Conservation (phyloP, 1,140 invertebrate species). For the Zaprionus africanus region DNA sequence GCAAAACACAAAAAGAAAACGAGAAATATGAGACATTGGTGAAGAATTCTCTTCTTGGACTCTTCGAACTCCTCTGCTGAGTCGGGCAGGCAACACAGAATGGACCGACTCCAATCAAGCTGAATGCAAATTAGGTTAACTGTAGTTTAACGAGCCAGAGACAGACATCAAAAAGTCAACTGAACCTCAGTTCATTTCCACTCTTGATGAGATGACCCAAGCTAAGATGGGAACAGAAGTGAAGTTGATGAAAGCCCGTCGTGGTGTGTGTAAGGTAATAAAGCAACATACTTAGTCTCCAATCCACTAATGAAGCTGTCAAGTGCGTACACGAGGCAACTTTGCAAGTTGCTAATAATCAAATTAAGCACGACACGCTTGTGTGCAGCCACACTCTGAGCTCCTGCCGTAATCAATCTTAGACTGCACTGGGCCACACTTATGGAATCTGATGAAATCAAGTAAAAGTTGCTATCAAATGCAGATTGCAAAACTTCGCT, state of each 20-base stretch:
- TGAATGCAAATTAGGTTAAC: constrained; percentile 72
- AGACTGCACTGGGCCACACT: constrained; percentile 5
- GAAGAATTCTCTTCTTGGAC: constrained; percentile 31
- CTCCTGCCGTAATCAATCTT: not conserved
- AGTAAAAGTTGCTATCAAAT: constrained; percentile 5
- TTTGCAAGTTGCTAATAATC: constrained; percentile 39
- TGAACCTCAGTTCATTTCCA: constrained; percentile 1
- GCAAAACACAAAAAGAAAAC: constrained; percentile 14
- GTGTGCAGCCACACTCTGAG: not conserved
- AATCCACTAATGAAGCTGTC: constrained; percentile 48
- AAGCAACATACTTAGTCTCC: constrained; percentile 24
- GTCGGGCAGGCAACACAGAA: constrained; percentile 36
- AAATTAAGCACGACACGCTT: constrained; percentile 28
- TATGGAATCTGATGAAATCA: not conserved
- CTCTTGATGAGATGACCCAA: constrained; percentile 7
- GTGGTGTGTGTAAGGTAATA: constrained; percentile 21
- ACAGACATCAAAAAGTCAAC: constrained; percentile 49
- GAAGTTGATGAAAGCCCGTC: constrained; percentile 47
- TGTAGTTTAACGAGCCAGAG: constrained; percentile 63
- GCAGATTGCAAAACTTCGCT: constrained; percentile 9
- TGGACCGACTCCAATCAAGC: constrained; percentile 54
- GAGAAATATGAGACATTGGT: constrained; percentile 21
- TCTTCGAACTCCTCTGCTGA: constrained; percentile 8
- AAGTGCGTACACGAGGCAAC: constrained; percentile 20
- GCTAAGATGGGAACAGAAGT: constrained; percentile 5